These are phyloP conservation scores for Sipha maydis DNA, from an alignment of 2,888 invertebrate species.

Conservation along the genomic window DNA sequence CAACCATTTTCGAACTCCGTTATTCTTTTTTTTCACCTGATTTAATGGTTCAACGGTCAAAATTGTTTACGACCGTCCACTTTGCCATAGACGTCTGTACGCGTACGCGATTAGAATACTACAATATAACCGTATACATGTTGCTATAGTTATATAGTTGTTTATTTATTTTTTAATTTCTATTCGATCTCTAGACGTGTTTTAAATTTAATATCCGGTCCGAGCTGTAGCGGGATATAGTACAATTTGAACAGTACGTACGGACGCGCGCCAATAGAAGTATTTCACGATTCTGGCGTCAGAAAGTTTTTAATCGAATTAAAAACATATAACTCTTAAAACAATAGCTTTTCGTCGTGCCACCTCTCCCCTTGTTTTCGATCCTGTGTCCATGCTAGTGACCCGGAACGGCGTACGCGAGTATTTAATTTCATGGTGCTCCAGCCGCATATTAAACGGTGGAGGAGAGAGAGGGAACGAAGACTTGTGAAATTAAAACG, in stretches of 20 bases:
- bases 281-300: not conserved
- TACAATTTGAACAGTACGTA: not conserved
- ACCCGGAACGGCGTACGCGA: not conserved
- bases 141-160: no score
- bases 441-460: not conserved
- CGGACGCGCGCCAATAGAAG: not conserved
- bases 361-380: no score
- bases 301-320: not conserved
- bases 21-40: no score
- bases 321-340: slow-evolving; percentile 10
- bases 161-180: not conserved
- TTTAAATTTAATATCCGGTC: not conserved
- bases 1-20: no score
- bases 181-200: not conserved
- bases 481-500: not conserved
- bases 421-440: not conserved
- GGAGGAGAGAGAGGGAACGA: not conserved
- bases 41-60: no score
- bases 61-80: no score
- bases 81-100: no score
- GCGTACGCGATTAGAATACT: no score
- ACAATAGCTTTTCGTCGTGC: not conserved
- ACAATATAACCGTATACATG: no score
- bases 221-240: not conserved
- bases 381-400: no score